Percentiles rank a stretch among this genome's conserved stretches.
These are phyloP conservation scores for Dreissena rostriformis DNA, from an alignment of 1,140 invertebrate species.

Conservation along the genomic window DNA sequence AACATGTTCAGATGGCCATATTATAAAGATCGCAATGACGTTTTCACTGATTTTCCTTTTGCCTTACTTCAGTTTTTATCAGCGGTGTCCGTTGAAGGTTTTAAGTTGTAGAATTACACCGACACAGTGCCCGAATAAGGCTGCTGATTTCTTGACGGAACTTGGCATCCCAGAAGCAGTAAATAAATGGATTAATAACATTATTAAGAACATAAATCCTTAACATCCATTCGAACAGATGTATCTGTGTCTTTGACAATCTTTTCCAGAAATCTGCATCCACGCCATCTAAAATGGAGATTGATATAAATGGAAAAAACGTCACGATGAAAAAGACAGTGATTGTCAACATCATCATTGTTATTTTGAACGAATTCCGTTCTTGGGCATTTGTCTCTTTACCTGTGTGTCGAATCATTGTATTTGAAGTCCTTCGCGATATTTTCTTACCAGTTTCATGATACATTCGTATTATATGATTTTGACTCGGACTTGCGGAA, in stretches of 20 bases:
- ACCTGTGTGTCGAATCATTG: not conserved
- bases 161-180: slow-evolving; percentile 57
- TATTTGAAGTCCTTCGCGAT: not conserved
- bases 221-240: slow-evolving; percentile 46
- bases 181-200: slow-evolving; percentile 66
- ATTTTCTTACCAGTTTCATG: not conserved
- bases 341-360: slow-evolving; percentile 63
- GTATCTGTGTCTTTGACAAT: not conserved
- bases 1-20: no score
- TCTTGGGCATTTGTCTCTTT: not conserved
- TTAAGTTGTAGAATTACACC: no score
- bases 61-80: no score
- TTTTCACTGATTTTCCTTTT: no score
- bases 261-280: slow-evolving; percentile 40
- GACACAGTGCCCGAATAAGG: no score
- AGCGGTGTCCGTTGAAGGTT: no score
- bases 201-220: slow-evolving; percentile 67
- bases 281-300: slow-evolving; percentile 53
- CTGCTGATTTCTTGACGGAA: slow-evolving; percentile 7
- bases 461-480: not conserved
- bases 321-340: slow-evolving; percentile 62
- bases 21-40: no score
- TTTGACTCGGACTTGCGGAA: not conserved
- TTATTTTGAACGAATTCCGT: slow-evolving; percentile 44
- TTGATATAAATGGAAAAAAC: slow-evolving; percentile 62